Evolutionary conservation across 1,140 invertebrate genomes (phyloP).

Genomic region (Drosophila baimaii): DNA sequence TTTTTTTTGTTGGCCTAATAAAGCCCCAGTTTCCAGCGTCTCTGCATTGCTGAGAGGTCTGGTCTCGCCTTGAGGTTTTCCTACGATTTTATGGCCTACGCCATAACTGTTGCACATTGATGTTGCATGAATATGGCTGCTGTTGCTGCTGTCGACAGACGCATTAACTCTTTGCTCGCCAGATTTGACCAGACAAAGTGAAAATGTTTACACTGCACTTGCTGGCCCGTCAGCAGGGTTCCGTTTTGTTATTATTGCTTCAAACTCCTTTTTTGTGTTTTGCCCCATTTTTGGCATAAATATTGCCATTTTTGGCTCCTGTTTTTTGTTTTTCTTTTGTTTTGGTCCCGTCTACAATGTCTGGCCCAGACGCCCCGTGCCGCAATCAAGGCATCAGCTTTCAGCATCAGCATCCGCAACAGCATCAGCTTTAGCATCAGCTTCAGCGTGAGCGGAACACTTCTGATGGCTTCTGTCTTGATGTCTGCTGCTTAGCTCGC

Average conservation of each 20-base stretch:
- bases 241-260: slow-evolving; percentile 26
- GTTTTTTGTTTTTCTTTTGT: slow-evolving; percentile 7
- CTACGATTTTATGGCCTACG: slow-evolving; percentile 20
- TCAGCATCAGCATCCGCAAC: slow-evolving; percentile 41
- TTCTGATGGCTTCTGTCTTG: slow-evolving; percentile 27
- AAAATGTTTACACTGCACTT: slow-evolving; percentile 66
- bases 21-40: slow-evolving; percentile 18
- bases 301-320: slow-evolving; percentile 42
- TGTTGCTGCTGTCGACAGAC: slow-evolving; percentile 18
- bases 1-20: slow-evolving; percentile 26
- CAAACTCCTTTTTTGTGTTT: slow-evolving; percentile 3
- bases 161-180: slow-evolving; percentile 46
- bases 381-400: slow-evolving; percentile 57
- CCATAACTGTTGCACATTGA: slow-evolving; percentile 16
- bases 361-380: slow-evolving; percentile 18
- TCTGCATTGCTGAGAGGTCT: slow-evolving; percentile 31
- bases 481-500: not conserved
- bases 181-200: slow-evolving; percentile 50
- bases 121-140: not conserved
- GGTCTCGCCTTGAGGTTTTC: slow-evolving; percentile 22
- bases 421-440: not conserved
- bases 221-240: slow-evolving; percentile 29
- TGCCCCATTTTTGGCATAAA: slow-evolving; percentile 26
- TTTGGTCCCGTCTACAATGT: slow-evolving; percentile 6
- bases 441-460: slow-evolving; percentile 5